Percentiles rank a stretch among this genome's conserved stretches.
Evolutionary conservation across 2,888 invertebrate species (phyloP).

Genomic region (Encarsia formosa): DNA sequence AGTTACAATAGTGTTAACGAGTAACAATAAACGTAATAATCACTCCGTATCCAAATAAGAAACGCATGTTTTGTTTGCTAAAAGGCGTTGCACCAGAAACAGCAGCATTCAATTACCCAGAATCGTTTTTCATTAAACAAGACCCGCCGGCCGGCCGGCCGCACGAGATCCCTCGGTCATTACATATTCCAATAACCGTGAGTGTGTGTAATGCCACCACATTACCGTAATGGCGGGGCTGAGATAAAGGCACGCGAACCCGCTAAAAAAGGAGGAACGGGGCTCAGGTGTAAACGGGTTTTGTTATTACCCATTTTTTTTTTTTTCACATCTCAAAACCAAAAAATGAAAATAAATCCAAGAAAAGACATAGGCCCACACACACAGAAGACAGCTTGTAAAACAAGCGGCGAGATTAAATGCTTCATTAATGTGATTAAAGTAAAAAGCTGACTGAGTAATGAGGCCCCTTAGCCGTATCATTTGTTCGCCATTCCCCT

Average conservation of each 20-base stretch:
- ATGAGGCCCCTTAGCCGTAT: conserved; percentile 36
- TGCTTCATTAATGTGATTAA: conserved; percentile 53
- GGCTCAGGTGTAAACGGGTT: conserved; percentile 45
- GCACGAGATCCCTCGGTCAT: neutral
- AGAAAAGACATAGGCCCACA: conserved; percentile 41
- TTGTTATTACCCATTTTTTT: conserved; percentile 42
- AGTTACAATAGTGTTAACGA: too few species aligned
- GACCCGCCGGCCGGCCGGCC: neutral
- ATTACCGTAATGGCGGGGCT: conserved; percentile 36
- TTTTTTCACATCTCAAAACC: neutral
- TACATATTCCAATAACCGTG: conserved; percentile 13
- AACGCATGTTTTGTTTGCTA: neutral
- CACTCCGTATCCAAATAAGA: too few species aligned
- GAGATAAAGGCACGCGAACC: conserved; percentile 33
- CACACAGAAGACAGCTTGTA: conserved; percentile 49
- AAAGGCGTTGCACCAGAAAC: neutral
- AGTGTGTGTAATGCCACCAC: conserved; percentile 34
- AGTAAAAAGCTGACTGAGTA: conserved; percentile 51
- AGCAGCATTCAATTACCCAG: conserved; percentile 10
- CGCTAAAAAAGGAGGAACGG: conserved; percentile 20
- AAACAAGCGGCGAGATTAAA: conserved; percentile 51
- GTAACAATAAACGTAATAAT: too few species aligned
- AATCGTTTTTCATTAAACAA: conserved; percentile 10
- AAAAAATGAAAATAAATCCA: conserved; percentile 21
- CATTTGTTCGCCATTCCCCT: neutral